Conservation (phyloP, 2,797 vertebrate species). For the Spea hammondii region DNA sequence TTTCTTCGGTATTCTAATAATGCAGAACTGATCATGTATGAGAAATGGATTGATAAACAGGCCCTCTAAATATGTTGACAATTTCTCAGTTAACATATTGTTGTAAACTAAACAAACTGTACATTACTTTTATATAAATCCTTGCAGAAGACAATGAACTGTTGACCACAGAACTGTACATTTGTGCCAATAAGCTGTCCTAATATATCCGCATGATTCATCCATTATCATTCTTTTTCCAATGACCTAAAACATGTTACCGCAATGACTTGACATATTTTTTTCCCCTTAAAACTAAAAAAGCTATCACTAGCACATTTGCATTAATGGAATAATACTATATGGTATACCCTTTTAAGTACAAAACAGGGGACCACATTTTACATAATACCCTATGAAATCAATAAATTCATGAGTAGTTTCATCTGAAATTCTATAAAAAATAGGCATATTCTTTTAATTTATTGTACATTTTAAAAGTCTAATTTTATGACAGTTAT, state of each 20-base stretch:
- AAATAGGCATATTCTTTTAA: too few species aligned
- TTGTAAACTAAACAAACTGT: not conserved
- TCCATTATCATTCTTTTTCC: slow-evolving; percentile 54
- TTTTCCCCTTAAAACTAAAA: slow-evolving; percentile 36
- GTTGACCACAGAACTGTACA: slow-evolving; percentile 12
- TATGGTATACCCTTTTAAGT: slow-evolving; percentile 14
- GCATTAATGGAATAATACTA: slow-evolving; percentile 12
- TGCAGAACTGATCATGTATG: not conserved
- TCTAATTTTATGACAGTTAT: too few species aligned
- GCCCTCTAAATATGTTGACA: not conserved
- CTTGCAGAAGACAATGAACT: slow-evolving; percentile 9
- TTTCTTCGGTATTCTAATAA: not conserved
- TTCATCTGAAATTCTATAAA: too few species aligned
- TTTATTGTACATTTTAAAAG: too few species aligned
- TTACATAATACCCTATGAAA: slow-evolving; percentile 24
- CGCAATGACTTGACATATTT: slow-evolving; percentile 42
- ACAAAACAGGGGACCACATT: slow-evolving; percentile 3
- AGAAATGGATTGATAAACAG: not conserved
- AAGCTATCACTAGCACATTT: slow-evolving; percentile 13
- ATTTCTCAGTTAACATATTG: not conserved
- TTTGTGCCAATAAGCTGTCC: slow-evolving; percentile 29
- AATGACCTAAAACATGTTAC: slow-evolving; percentile 25
- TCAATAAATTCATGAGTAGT: not conserved
- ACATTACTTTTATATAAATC: not conserved
- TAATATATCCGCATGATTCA: slow-evolving; percentile 39